phyloP scores from a whole-genome alignment of 2,888 invertebrate species.

The Drosophila anomalata region DNA sequence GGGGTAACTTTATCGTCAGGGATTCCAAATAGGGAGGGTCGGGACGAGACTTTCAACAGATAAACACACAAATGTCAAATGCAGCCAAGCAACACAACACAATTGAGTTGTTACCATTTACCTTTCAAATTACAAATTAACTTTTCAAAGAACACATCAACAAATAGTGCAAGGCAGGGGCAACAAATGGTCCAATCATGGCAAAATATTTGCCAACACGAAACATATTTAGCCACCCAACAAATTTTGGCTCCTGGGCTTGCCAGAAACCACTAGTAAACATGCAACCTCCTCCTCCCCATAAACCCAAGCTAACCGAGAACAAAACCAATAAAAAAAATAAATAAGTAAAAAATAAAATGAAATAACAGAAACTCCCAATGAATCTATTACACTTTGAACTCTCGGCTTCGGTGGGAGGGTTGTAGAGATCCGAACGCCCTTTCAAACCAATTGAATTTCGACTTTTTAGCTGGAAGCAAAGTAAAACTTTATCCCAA shows the following conservation, averaged over 20 bases:
- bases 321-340: constrained; percentile 8
- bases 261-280: constrained; percentile 36
- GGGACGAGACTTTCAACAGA: background rate
- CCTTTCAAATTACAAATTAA: constrained; percentile 35
- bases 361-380: constrained; percentile 29
- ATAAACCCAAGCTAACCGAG: background rate
- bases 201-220: constrained; percentile 46
- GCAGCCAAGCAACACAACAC: background rate
- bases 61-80: constrained; percentile 5
- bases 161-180: constrained; percentile 25
- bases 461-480: constrained; percentile 49
- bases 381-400: constrained; percentile 49
- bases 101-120: constrained; percentile 18
- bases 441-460: constrained; percentile 47
- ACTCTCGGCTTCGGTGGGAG: constrained; percentile 5
- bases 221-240: constrained; percentile 33
- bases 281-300: constrained; percentile 27
- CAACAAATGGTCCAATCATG: constrained; percentile 35
- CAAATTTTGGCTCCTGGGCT: constrained; percentile 53
- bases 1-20: background rate
- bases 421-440: background rate
- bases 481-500: constrained; percentile 45
- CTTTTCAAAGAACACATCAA: constrained; percentile 27
- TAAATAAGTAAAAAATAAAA: constrained; percentile 12
- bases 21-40: background rate